A percentile compares a stretch with the other conserved stretches of the same genome.
phyloP scores from a whole-genome alignment of 2,797 vertebrate genomes.

The Cryptoblepharus egeriae region DNA sequence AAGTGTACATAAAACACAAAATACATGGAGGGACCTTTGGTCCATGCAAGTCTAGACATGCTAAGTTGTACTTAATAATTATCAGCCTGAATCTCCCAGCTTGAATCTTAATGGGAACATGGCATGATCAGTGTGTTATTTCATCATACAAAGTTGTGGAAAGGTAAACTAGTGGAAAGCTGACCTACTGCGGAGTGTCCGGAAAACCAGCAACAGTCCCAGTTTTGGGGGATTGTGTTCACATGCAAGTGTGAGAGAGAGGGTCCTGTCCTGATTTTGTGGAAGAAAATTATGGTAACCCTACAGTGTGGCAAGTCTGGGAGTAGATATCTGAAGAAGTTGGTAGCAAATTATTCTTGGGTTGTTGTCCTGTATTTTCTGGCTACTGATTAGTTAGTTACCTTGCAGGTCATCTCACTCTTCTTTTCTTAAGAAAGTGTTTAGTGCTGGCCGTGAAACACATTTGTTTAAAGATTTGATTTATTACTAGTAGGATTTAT shows the following conservation, averaged over 20 bases:
- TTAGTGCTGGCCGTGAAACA: not conserved
- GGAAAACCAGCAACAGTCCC: too few relatives aligned
- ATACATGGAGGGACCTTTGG: not conserved
- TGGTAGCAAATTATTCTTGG: not conserved
- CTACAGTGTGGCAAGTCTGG: too few relatives aligned
- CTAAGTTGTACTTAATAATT: not conserved
- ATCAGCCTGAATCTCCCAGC: not conserved
- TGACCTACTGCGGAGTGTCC: too few relatives aligned
- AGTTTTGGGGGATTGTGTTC: too few relatives aligned
- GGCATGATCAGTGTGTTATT: not conserved
- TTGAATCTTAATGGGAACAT: too few relatives aligned
- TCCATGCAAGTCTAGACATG: not conserved
- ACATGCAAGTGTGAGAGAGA: too few relatives aligned
- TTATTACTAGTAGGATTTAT: not conserved
- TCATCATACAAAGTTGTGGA: not conserved
- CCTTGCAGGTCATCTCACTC: not conserved
- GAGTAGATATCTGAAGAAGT: not conserved
- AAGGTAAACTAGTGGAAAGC: not conserved
- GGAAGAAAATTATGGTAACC: too few relatives aligned
- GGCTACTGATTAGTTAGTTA: not conserved
- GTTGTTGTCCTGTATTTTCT: not conserved
- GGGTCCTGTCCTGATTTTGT: too few relatives aligned
- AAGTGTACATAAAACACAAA: not conserved
- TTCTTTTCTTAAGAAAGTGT: slow-evolving; percentile 17
- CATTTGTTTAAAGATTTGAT: not conserved